Evolutionary conservation across 2,113 vertebrate genomes (phyloP), one percentile per base, ranked within the genome.

Genomic region (Lipophrys pholis): DNA sequence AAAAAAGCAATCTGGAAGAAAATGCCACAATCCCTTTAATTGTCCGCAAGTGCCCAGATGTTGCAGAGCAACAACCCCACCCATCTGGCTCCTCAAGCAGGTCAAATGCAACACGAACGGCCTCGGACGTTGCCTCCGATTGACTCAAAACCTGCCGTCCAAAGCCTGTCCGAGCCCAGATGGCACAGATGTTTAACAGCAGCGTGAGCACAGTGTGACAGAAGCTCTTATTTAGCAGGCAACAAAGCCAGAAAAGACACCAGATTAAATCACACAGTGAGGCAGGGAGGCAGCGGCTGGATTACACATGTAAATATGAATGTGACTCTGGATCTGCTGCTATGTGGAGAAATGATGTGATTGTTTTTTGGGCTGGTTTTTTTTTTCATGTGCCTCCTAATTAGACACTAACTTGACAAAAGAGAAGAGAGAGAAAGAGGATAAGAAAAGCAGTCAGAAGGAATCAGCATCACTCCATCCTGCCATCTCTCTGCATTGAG

Each of bases 401-500:
- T 70, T 12, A 53, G 15, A 77, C 14, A 40, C 11, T 45, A 15
- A 43, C 8, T 55, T 11, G 14, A 50, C 0, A 7, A 17, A 10
- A 9, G 30, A 17, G 30, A 35, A 41, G 49, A 63, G 16, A 3
- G 42, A 46, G 63, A 46, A 17, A 51, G 42, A 64, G 51, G 51
- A 57, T 6, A 50, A 42, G 48, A 68, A 63, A 53, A 46, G 17
- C 1, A 59, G 73, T 74, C 59, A 1, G 55, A 60, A 14, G 7
- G 11, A 42, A 77, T 77, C 55, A 78, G 41, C 65, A 74, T 81
- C 82, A 70, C 43, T 48, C 10, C 63, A 21, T 10, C 42, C 48
- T 46, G 48, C 67, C 42, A 0, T 53, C 40, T 56, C 7, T 40
- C 55, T 41, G 21, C 5, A 11, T 5, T 8, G 7, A 61, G 16